phyloP scores from a whole-genome alignment of 2,797 vertebrate species.

The Champsocephalus gunnari region DNA sequence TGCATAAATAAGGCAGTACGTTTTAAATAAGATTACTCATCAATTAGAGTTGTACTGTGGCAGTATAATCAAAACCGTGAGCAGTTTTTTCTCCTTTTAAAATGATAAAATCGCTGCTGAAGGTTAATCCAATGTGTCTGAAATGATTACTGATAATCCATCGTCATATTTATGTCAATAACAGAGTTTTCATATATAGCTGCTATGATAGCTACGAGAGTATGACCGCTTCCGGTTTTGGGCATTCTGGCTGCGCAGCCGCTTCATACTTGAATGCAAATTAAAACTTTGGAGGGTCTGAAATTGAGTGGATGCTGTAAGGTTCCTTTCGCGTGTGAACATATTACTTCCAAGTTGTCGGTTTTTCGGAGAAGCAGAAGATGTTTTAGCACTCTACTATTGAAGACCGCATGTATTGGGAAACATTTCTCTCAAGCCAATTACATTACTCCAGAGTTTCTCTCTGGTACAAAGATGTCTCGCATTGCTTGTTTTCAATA shows the following conservation, averaged over 20 bases:
- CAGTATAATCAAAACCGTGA: not conserved
- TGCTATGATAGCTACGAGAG: no score
- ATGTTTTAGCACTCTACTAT: not conserved
- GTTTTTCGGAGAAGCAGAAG: not conserved
- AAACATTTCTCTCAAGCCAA: not conserved
- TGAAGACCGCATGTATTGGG: not conserved
- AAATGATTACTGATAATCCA: no score
- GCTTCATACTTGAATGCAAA: no score
- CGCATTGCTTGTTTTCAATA: slow-evolving; percentile 1
- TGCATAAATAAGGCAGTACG: no score
- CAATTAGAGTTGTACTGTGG: not conserved
- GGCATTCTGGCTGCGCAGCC: no score
- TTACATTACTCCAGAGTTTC: not conserved
- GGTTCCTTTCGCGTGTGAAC: not conserved
- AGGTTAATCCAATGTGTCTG: no score
- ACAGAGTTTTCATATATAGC: no score
- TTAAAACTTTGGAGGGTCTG: not conserved
- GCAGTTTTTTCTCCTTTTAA: no score
- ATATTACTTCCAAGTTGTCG: not conserved
- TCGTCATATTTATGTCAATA: no score
- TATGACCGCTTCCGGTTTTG: no score
- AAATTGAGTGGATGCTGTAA: not conserved
- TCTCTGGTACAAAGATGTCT: not conserved
- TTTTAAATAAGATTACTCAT: no score
- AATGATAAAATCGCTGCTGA: no score